Evolutionary conservation across 2,888 invertebrate species (phyloP).

Genomic region (Drosophila multiciliata): DNA sequence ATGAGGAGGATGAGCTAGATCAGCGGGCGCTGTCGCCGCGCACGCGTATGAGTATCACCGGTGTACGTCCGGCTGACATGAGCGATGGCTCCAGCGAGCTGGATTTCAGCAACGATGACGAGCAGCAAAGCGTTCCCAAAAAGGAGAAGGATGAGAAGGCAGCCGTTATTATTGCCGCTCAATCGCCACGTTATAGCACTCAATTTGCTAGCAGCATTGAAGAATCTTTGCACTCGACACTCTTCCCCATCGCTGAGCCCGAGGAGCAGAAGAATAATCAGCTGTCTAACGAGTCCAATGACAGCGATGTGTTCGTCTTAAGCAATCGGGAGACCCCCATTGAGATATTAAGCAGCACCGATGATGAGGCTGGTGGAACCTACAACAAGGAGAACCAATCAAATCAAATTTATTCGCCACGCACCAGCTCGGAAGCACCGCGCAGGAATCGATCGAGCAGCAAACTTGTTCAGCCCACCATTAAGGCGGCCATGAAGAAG

Average conservation of each 20-base stretch:
- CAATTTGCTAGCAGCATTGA: conserved; percentile 70
- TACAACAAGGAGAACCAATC: conserved; percentile 48
- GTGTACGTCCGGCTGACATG: conserved; percentile 79
- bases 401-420: conserved; percentile 38
- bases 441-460: conserved; percentile 26
- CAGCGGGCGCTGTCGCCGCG: conserved; percentile 78
- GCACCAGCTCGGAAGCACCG: conserved; percentile 35
- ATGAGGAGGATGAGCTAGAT: conserved; percentile 76
- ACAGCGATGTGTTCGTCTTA: conserved; percentile 74
- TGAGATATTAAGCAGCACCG: conserved; percentile 71
- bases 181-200: conserved; percentile 69
- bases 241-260: conserved; percentile 41
- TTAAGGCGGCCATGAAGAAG: conserved; percentile 41
- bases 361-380: conserved; percentile 32
- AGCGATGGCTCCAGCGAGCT: conserved; percentile 80
- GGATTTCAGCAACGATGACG: conserved; percentile 69
- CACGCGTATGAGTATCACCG: conserved; percentile 84
- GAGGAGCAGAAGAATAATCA: background rate
- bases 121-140: conserved; percentile 21
- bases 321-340: conserved; percentile 69
- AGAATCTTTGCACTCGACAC: conserved; percentile 74
- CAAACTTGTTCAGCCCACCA: conserved; percentile 74
- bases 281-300: conserved; percentile 42
- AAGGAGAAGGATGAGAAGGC: conserved; percentile 8
- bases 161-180: conserved; percentile 4